Evolutionary conservation across 1,140 invertebrate species (phyloP), one percentile per base, ranked within the genome.

Genomic region (Thaumetopoea pityocampa): DNA sequence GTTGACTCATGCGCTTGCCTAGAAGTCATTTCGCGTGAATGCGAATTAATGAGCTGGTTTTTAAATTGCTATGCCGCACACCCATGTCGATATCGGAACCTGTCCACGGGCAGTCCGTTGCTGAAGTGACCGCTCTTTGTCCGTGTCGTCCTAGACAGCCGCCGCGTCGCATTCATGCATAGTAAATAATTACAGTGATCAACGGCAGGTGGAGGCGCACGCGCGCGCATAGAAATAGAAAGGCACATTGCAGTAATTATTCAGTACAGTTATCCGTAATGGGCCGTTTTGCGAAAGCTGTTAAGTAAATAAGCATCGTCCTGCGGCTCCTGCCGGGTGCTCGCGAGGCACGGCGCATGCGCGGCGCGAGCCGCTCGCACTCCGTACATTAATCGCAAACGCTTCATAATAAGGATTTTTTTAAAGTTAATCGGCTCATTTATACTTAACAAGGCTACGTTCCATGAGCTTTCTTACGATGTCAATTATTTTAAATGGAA

Each of bases 211-310:
- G 79, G 58, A 67, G 20, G 55, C 66, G 71, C 76, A 73, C 73
- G 72, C 72, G 74, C 59, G 69, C 73, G 72, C 74, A 83, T 83
- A 83, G 79, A 77, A 77, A 83, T 80, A 83, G 79, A 80, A 80
- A 80, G 73, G 65, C 79, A 80, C 72, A 77, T 83, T 83, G 79
- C 79, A 83, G 67, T 83, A 83, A 83, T 83, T 83, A 83, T 83
- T 83, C 76, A 77, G 70, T 83, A 83, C 79, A 77, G 79, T 83
- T 83, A 83, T 65, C 73, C 68, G 61, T 83, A 83, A 83, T 83
- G 72, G 72, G 76, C 50, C 72, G 58, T 77, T 80, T 83, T 76
- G 65, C 70, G 62, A 80, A 83, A 79, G 76, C 76, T 83, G 79
- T 77, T 70, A 63, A 71, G 73, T 77, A 79, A 78, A 79, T 79